Evolutionary conservation across 1,140 invertebrate genomes (phyloP), one percentile per base, ranked within the genome.

Genomic region (Drosophila littoralis): DNA sequence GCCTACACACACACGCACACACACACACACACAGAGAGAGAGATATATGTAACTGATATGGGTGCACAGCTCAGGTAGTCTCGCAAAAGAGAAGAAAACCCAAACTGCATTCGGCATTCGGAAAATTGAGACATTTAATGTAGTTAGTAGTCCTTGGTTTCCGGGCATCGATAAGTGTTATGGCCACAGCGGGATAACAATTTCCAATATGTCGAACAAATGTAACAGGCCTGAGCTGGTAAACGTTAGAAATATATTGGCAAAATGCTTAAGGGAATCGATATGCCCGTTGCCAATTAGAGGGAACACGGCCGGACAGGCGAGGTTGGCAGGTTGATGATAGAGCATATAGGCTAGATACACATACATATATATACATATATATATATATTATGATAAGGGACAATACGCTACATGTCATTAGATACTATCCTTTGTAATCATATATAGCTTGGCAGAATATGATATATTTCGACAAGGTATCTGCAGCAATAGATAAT

Each of bases 21-120:
- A 22, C 22, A 17, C 17, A 17, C 22, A 28, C 22, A 46, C 48
- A 60, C 46, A 33, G 54, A 17, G 22, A 13, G 12, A 1, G 5
- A 15, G 50, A 3, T 54, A 35, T 46, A 54, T 61, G 83, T 89
- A 89, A 88, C 70, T 83, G 83, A 88, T 88, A 88, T 89, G 83
- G 83, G 84, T 88, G 83, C 82, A 67, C 83, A 67, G 75, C 33
- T 75, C 80, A 82, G 81, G 81, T 83, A 83, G 66, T 28, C 22
- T 28, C 4, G 45, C 71, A 48, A 36, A 38, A 48, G 42, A 32
- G 6, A 22, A 28, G 9, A 13, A 22, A 36, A 46, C 45, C 64
- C 46, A 48, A 45, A 63, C 66, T 61, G 32, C 58, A 69, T 40
- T 45, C 54, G 70, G 35, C 65, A 69, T 68, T 68, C 22, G 22